phyloP scores from a whole-genome alignment of 2,888 invertebrate genomes.

The Brachypterus glaber region DNA sequence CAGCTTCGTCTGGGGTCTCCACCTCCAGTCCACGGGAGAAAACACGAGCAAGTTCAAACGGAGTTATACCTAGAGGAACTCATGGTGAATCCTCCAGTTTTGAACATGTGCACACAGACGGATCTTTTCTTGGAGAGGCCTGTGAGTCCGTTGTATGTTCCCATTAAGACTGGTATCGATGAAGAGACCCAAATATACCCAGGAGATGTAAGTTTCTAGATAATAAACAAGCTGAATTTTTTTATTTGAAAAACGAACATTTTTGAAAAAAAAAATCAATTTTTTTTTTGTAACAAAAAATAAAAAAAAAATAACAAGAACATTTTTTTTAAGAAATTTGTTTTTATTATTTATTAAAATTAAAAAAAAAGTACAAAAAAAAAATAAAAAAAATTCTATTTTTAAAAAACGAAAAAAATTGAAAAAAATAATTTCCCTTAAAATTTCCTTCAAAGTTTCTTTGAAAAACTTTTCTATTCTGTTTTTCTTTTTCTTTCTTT shows the following conservation, averaged over 20 bases:
- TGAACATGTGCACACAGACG: slow-evolving; percentile 67
- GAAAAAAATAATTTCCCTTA: too few relatives aligned
- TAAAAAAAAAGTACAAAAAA: too few relatives aligned
- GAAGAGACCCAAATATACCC: slow-evolving; percentile 79
- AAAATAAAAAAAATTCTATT: too few relatives aligned
- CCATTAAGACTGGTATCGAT: slow-evolving; percentile 64
- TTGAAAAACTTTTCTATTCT: too few relatives aligned
- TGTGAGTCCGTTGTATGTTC: slow-evolving; percentile 66
- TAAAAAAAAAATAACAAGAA: too few relatives aligned
- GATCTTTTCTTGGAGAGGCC: slow-evolving; percentile 80
- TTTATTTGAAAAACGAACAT: too few relatives aligned
- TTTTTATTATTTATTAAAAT: slow-evolving; percentile 1
- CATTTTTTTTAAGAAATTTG: background rate
- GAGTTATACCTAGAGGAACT: slow-evolving; percentile 82
- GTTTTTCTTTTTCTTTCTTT: slow-evolving; percentile 7
- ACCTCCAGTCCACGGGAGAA: slow-evolving; percentile 71
- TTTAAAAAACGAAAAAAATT: too few relatives aligned
- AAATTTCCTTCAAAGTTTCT: too few relatives aligned
- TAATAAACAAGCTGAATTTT: slow-evolving; percentile 45
- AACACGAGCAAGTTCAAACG: slow-evolving; percentile 82
- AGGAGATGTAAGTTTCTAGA: slow-evolving; percentile 73
- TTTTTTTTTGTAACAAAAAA: slow-evolving; percentile 7
- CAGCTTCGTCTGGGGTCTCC: slow-evolving; percentile 55
- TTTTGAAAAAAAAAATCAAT: too few relatives aligned
- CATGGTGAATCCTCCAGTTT: slow-evolving; percentile 64